Conservation (phyloP, 2,113 vertebrate genomes). For the Fregata magnificens region DNA sequence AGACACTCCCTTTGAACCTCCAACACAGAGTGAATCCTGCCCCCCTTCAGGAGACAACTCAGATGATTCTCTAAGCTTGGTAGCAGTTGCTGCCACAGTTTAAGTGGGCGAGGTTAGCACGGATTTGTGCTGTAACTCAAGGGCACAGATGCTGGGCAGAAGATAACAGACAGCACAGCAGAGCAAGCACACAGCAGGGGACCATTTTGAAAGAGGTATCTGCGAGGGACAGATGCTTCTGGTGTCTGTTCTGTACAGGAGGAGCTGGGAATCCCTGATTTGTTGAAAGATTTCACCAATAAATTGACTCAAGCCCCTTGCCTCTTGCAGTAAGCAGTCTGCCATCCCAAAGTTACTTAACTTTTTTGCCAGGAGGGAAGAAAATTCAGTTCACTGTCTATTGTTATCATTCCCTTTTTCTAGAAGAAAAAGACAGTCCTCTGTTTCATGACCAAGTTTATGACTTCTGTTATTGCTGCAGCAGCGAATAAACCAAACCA, state of each 20-base stretch:
- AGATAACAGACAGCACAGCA: neutral
- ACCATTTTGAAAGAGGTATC: neutral
- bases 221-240: neutral
- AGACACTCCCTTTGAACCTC: neutral
- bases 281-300: neutral
- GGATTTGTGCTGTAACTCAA: neutral
- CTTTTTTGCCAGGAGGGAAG: neutral
- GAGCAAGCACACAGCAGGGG: neutral
- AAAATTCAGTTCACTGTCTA: neutral
- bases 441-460: neutral
- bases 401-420: neutral
- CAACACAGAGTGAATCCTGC: neutral
- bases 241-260: neutral
- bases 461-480: neutral
- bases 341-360: neutral
- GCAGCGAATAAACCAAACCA: neutral
- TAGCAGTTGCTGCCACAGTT: neutral
- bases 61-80: neutral
- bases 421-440: neutral
- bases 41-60: neutral
- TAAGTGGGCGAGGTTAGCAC: accelerated
- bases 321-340: neutral
- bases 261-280: neutral
- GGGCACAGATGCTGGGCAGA: neutral
- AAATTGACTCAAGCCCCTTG: neutral